Conservation (phyloP, 1,140 invertebrate species). For the Habropoda laboriosa region DNA sequence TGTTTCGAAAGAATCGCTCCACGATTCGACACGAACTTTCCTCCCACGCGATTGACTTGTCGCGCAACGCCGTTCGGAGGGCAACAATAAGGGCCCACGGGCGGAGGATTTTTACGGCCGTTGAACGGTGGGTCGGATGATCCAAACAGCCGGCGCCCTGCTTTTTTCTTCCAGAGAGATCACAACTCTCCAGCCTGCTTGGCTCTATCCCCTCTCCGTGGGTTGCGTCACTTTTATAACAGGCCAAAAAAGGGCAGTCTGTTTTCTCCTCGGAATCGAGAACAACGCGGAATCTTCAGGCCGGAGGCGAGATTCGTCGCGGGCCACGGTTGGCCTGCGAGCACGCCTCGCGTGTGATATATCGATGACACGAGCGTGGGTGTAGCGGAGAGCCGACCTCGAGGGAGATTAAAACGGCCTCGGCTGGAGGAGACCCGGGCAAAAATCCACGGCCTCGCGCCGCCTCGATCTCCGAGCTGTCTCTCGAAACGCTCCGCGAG, state of each 20-base stretch:
- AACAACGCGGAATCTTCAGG: constrained; percentile 64
- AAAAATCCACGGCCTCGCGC: constrained; percentile 27
- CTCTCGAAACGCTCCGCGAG: constrained; percentile 14
- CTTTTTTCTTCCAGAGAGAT: constrained; percentile 9
- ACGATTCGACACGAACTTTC: constrained; percentile 11
- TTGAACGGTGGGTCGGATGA: constrained; percentile 9
- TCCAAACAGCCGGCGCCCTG: constrained; percentile 12
- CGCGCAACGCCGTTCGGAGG: constrained; percentile 28
- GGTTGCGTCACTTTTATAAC: constrained; percentile 36
- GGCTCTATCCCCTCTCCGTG: neutral
- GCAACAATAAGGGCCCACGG: constrained; percentile 17
- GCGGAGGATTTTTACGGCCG: constrained; percentile 7
- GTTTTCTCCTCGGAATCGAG: constrained; percentile 64
- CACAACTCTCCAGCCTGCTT: neutral
- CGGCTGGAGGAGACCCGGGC: constrained; percentile 7
- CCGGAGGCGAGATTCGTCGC: constrained; percentile 59
- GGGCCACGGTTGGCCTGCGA: neutral
- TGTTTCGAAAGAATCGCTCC: constrained; percentile 27
- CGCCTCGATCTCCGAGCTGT: constrained; percentile 43
- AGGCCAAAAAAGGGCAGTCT: constrained; percentile 58
- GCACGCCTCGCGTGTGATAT: constrained; percentile 60
- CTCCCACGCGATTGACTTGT: constrained; percentile 59
- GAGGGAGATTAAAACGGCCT: constrained; percentile 59
- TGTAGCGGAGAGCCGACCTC: constrained; percentile 64
- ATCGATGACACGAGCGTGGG: constrained; percentile 69